These are phyloP conservation scores for Pycnomerus fuliginosus DNA, from an alignment of 2,888 invertebrate species.

Conservation along the genomic window DNA sequence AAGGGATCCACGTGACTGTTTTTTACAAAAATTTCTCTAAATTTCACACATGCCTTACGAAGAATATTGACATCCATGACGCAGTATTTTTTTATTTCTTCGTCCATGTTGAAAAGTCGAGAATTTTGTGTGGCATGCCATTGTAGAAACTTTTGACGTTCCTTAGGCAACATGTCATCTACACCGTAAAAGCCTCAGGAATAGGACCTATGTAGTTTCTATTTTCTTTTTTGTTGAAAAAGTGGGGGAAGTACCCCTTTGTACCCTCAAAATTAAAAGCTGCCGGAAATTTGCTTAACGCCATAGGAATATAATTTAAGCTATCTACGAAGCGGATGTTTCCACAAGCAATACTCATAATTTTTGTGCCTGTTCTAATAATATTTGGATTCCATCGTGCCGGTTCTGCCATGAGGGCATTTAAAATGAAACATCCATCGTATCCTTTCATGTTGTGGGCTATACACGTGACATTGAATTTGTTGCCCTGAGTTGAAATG, in stretches of 20 bases:
- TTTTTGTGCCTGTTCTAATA: conserved; percentile 3
- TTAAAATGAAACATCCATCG: conserved; percentile 12
- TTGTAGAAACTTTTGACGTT: too few relatives aligned
- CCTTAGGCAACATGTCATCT: too few relatives aligned
- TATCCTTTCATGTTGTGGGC: too few relatives aligned
- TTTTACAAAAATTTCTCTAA: too few relatives aligned
- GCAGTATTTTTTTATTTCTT: conserved; percentile 16
- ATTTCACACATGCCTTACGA: too few relatives aligned
- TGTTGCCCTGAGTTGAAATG: neutral
- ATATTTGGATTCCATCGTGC: conserved; percentile 7
- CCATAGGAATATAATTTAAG: conserved; percentile 9
- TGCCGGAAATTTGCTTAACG: conserved; percentile 6
- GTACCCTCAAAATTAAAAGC: conserved; percentile 5
- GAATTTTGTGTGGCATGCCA: conserved; percentile 23
- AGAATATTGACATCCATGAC: conserved; percentile 13
- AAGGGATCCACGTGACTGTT: too few relatives aligned
- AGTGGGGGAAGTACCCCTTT: too few relatives aligned
- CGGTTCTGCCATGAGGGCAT: conserved; percentile 1
- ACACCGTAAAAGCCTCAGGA: conserved; percentile 19
- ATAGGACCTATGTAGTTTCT: conserved; percentile 29
- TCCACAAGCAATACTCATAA: too few relatives aligned
- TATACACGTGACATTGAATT: too few relatives aligned
- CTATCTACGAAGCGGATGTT: conserved; percentile 19
- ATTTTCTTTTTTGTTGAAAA: conserved; percentile 31
- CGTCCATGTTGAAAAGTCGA: conserved; percentile 11